These are phyloP conservation scores for Leucoraja ocellata DNA, from an alignment of 2,797 vertebrate genomes.

Conservation along the genomic window DNA sequence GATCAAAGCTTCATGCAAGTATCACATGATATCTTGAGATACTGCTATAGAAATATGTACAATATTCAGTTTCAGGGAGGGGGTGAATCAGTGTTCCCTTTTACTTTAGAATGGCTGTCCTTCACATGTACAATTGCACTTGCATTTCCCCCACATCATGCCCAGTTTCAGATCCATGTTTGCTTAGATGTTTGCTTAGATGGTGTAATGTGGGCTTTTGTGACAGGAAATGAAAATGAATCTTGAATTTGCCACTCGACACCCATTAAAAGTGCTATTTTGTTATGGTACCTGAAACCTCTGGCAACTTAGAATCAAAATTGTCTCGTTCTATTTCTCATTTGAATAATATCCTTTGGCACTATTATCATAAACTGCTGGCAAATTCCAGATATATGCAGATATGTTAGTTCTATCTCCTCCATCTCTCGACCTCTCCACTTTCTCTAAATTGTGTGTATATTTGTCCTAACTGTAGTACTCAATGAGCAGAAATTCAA, in stretches of 20 bases:
- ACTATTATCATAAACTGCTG: too few species aligned
- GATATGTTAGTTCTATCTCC: too few species aligned
- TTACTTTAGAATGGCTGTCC: background rate
- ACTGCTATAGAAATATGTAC: background rate
- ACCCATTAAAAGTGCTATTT: background rate
- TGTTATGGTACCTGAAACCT: background rate
- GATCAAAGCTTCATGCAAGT: background rate
- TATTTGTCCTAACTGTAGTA: too few species aligned
- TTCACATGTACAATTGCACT: background rate
- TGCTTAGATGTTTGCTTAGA: background rate
- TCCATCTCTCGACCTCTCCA: too few species aligned
- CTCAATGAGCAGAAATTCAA: too few species aligned
- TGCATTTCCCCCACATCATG: background rate
- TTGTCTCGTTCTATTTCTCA: too few species aligned
- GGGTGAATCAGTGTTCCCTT: background rate
- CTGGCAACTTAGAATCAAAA: too few species aligned
- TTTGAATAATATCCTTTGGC: too few species aligned
- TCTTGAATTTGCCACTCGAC: background rate
- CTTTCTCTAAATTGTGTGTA: too few species aligned
- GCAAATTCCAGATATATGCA: too few species aligned
- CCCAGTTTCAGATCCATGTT: background rate
- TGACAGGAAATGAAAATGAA: background rate
- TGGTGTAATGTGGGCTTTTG: background rate
- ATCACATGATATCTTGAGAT: background rate
- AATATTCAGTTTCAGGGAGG: background rate